Evolutionary conservation across 2,888 invertebrate genomes (phyloP).

Genomic region (Lumbricus terrestris): DNA sequence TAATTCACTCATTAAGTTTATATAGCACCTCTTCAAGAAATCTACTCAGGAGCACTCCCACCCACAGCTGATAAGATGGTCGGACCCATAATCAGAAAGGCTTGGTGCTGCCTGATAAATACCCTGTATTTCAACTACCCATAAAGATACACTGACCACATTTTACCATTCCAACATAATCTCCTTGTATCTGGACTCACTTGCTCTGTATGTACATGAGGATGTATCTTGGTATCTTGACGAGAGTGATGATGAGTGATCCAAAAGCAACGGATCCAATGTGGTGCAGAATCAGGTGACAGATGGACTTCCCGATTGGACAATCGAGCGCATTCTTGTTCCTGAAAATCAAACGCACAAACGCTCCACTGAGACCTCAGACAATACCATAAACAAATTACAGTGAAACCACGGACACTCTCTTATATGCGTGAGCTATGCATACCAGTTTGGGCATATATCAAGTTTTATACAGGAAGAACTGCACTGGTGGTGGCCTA

Average conservation of each 20-base stretch:
- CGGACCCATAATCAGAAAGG: no score
- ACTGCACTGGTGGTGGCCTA: no score
- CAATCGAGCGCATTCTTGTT: slow-evolving; percentile 47
- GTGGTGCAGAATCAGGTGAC: slow-evolving; percentile 55
- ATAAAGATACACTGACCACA: background rate
- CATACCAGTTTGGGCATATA: no score
- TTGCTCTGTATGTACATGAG: slow-evolving; percentile 58
- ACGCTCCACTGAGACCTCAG: background rate
- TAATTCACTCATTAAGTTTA: no score
- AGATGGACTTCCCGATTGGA: slow-evolving; percentile 49
- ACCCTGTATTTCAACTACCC: background rate
- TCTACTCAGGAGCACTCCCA: no score
- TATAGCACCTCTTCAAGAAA: no score
- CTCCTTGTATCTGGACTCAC: slow-evolving; percentile 40
- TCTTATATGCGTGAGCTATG: no score
- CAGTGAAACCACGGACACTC: no score
- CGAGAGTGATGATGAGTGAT: slow-evolving; percentile 58
- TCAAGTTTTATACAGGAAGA: no score
- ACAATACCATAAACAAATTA: no score
- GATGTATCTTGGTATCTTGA: slow-evolving; percentile 59
- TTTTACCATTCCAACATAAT: background rate
- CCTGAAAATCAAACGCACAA: slow-evolving; percentile 42
- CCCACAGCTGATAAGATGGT: no score
- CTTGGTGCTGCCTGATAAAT: no score
- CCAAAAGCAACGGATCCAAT: slow-evolving; percentile 61